Base-by-base conservation (phyloP, 2,888 invertebrate species). In the Hemistola chrysoprasaria region DNA sequence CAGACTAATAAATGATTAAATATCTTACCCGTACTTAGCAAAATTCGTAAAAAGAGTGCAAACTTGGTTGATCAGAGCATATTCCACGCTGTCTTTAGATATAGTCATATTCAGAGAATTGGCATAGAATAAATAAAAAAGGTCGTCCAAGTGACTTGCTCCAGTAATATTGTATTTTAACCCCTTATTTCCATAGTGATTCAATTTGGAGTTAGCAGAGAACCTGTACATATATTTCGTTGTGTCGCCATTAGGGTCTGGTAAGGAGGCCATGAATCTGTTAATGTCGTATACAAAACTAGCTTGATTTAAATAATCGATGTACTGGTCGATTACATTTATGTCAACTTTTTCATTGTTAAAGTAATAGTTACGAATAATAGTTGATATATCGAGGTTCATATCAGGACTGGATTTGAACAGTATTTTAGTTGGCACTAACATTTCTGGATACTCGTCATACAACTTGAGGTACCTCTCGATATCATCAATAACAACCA, bases 21-120 rank as follows among this genome's bases (percentile, higher is more conserved):
- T 6, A 22, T 58, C 69, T 65, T 50, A 80, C 78, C 79, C 79
- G 30, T 50, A 65, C 62, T 77, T 79, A 0, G 78, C 79, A 29
- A 80, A 80, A 37, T 80, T 77, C 0, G 78, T 78, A 73, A 76
- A 78, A 7, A 82, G 54, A 6, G 43, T 72, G 0, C 67, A 69
- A 0, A 72, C 47, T 11, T 43, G 63, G 0, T 76, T 51, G 2
- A 81, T 66, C 37, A 71, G 47, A 32, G 62, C 48, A 28, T 65
- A 71, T 2, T 54, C 56, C 0, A 59, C 51, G 0, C 73, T 64
- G 7, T 53, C 42, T 9, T 40, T 53, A n/a, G 61, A 46, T 6
- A 71, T 43, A 32, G 62, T 62, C 1, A 54, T 45, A 2, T 46
- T 44, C 0, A 56, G 8, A 1, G 45, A 4, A 32, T 59, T 53